Evolutionary conservation across 2,888 invertebrate species (phyloP), one percentile per base, ranked within the genome.

Genomic region (Unio delphinus): DNA sequence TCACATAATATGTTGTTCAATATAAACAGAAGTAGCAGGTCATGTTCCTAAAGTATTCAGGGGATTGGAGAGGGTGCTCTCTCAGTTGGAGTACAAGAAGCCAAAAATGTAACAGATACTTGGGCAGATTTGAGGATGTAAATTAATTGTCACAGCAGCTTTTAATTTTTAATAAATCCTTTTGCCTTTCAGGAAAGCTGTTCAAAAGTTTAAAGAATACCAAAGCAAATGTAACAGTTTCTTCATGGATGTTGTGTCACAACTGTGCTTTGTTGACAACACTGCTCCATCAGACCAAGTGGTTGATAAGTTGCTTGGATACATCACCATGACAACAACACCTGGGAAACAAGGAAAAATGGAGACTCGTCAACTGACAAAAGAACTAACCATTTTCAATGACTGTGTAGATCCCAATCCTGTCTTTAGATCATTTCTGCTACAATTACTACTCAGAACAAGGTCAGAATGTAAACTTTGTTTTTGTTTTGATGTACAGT

Each of bases 401-500:
- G 81, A 81, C 65, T 71, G 75, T 20, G 73, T 85, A 67, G 86
- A 86, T 70, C 84, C 84, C 2, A 86, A 79, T 17, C 87, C 86
- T 18, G 86, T 86, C 1, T 79, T 86, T 8, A 69, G 87, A 55
- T 85, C 85, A 4, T 84, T 86, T 63, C 70, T 86, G 45, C 75
- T 87, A 8, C 83, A 86, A 68, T 79, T 84, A 55, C 76, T 87
- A n/a, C 80, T 86, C 34, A 69, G 77, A 61, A 75, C 82, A 64
- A 80, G 77, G 85, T 85, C 72, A 64, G 28, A n/a, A 58, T 17
- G 18, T 65, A 6, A 20, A 34, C 11, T 34, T 68, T 61, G 28
- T 34, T 5, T 34, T 34, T 34, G 7, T 34, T 34, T 34, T 34
- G 8, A 34, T 34, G 34, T 5, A 7, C 34, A 34, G 26, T 63